Conservation (phyloP, 2,113 vertebrate species). For the Gymnogyps californianus region DNA sequence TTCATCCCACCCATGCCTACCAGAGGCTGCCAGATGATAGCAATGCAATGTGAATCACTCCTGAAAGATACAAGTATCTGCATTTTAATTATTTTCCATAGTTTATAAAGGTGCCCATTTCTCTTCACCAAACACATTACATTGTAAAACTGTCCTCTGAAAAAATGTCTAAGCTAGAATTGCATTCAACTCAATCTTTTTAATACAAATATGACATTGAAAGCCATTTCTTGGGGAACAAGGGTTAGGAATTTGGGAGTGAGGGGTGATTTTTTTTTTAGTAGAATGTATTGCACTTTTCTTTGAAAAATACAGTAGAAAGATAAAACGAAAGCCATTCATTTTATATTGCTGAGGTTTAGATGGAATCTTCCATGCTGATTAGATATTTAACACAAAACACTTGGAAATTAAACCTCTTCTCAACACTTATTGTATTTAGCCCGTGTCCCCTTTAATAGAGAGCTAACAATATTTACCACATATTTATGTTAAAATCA, state of each 20-base stretch:
- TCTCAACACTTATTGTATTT: conserved; percentile 15
- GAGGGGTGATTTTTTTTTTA: not conserved
- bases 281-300: not conserved
- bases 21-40: not conserved
- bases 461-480: conserved; percentile 54
- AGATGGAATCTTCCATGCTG: not conserved
- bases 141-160: not conserved
- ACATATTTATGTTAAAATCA: conserved; percentile 55
- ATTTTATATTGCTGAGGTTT: not conserved
- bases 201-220: not conserved
- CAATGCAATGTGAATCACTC: not conserved
- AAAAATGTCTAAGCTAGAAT: not conserved
- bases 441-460: not conserved
- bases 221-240: not conserved
- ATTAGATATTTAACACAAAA: conserved; percentile 42
- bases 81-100: not conserved
- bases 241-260: not conserved
- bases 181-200: not conserved
- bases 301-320: not conserved
- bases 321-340: not conserved
- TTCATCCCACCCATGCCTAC: not conserved
- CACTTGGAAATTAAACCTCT: conserved; percentile 32
- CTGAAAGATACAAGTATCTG: not conserved
- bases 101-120: not conserved
- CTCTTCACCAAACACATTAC: not conserved